Percentiles rank a stretch among this genome's conserved stretches.
These are phyloP conservation scores for Melanostigma gelatinosum DNA, from an alignment of 2,113 vertebrate species.

Conservation along the genomic window DNA sequence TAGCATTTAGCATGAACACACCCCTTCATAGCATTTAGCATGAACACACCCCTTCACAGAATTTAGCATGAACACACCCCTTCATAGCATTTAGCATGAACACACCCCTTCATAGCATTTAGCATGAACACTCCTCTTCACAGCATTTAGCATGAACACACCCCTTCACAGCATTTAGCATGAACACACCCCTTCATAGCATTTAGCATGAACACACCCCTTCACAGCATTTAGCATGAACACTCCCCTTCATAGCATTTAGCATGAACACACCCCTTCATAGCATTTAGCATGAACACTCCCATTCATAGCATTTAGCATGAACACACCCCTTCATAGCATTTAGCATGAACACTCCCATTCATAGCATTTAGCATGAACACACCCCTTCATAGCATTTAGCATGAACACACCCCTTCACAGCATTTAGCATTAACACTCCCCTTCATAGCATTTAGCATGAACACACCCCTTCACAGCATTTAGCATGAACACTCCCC, in stretches of 20 bases:
- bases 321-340: too few relatives aligned
- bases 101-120: background rate
- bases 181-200: background rate
- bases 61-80: too few relatives aligned
- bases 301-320: background rate
- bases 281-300: background rate
- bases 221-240: background rate
- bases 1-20: background rate
- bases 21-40: background rate
- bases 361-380: background rate
- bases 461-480: background rate
- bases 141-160: too few relatives aligned
- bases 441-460: too few relatives aligned
- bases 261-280: background rate
- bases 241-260: background rate
- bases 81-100: background rate
- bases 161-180: background rate
- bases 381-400: background rate
- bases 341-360: background rate
- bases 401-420: too few relatives aligned
- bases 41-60: background rate
- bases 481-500: background rate
- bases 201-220: background rate
- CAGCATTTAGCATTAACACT: too few relatives aligned
- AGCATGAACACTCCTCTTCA: background rate